phyloP scores from a whole-genome alignment of 2,113 vertebrate species.

The Strix aluco region DNA sequence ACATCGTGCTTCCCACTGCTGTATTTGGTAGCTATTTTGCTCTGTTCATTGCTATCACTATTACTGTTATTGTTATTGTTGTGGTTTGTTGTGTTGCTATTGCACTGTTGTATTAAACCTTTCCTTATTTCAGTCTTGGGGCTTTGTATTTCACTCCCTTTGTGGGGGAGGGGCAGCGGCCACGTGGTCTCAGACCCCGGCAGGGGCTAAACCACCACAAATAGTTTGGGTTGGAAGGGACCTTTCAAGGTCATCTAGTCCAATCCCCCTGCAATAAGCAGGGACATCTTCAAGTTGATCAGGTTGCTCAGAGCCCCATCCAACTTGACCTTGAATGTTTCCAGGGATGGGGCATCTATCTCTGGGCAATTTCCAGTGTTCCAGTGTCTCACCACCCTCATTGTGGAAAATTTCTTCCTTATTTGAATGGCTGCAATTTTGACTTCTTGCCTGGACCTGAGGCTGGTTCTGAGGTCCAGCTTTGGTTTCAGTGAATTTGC shows the following conservation, averaged over 20 bases:
- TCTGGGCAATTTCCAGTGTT: background rate
- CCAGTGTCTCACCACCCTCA: background rate
- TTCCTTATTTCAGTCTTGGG: no score
- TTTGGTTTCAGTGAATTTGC: background rate
- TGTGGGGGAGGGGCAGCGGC: no score
- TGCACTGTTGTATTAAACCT: no score
- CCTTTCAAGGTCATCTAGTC: background rate
- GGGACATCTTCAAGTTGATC: no score
- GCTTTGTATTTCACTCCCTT: no score
- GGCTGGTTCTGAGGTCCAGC: background rate
- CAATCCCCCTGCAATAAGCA: rapidly evolving
- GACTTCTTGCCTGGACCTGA: background rate
- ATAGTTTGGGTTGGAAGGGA: background rate
- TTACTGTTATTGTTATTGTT: no score
- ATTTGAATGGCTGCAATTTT: background rate
- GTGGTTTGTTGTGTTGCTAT: no score
- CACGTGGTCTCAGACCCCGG: no score
- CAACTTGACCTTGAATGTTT: background rate
- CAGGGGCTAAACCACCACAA: no score
- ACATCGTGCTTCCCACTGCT: no score
- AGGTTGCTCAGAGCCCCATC: rapidly evolving
- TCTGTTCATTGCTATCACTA: no score
- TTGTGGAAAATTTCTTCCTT: background rate
- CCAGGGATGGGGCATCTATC: background rate
- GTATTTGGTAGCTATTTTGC: no score